Evolutionary conservation across 2,888 invertebrate species (phyloP), one percentile per base, ranked within the genome.

Genomic region (Hydrotaea diabolus): DNA sequence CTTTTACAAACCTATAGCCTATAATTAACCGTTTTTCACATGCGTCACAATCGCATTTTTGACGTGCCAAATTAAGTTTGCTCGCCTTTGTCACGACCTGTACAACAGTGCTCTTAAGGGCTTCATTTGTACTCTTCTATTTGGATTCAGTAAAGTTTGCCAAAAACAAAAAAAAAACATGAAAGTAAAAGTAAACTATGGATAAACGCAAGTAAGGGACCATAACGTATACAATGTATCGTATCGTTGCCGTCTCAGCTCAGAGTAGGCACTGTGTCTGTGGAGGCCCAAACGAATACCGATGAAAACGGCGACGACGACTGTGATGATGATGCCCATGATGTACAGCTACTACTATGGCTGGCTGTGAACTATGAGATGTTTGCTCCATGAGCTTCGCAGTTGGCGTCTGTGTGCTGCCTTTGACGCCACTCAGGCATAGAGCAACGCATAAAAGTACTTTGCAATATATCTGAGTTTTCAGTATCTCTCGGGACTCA

Each of bases 401-500:
- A n/a, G 85, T 21, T 62, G 53, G 3, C 85, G 82, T 57, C 15
- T 23, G 49, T 66, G n/a, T 73, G 76, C 82, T 80, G 82, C 85
- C 55, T 43, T 23, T 66, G 78, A 39, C 46, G 76, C 76, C 74
- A 66, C 59, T 64, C 79, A 39, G 80, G 23, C 83, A 74, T 80
- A 76, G 62, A 73, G 78, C 72, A 83, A 86, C 83, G 86, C 86
- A 92, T 91, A 91, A 91, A 91, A 90, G 90, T 90, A 90, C 89
- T 91, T 90, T 87, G 88, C 89, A 88, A 87, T 88, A 88, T 88
- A 87, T 87, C 88, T 89, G 90, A 91, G 89, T 88, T 89, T 89
- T 91, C 90, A 91, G 91, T 91, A 90, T 89, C 91, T 91, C 91
- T 91, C 91, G 90, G 90, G 90, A 89, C 90, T 90, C 91, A 88